These are phyloP conservation scores for Bhutanitis thaidina DNA, from an alignment of 2,888 invertebrate species.

Conservation along the genomic window DNA sequence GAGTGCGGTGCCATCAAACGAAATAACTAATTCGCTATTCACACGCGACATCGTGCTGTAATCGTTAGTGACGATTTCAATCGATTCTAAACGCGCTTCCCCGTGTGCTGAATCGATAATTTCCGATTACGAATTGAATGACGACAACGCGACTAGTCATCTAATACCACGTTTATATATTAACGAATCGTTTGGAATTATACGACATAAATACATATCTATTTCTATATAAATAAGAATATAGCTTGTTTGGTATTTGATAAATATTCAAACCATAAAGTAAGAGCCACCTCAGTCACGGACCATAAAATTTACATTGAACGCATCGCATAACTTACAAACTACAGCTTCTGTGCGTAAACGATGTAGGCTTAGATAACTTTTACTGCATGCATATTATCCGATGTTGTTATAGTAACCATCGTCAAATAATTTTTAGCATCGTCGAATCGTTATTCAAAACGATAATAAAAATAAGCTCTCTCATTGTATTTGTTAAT, in stretches of 20 bases:
- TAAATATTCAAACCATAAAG: slow-evolving; percentile 2
- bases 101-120: slow-evolving; percentile 16
- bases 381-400: slow-evolving; percentile 11
- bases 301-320: slow-evolving; percentile 10
- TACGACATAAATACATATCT: too few relatives aligned
- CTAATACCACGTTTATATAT: too few relatives aligned
- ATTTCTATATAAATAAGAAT: too few relatives aligned
- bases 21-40: slow-evolving; percentile 3
- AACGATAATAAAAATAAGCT: too few relatives aligned
- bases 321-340: not conserved
- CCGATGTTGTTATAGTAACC: not conserved
- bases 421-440: not conserved
- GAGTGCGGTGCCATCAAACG: slow-evolving; percentile 17
- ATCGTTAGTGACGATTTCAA: slow-evolving; percentile 25
- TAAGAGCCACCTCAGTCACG: slow-evolving; percentile 3
- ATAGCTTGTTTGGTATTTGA: too few relatives aligned
- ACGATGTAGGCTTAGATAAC: slow-evolving; percentile 10
- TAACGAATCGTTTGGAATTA: too few relatives aligned
- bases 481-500: too few relatives aligned
- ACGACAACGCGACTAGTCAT: not conserved
- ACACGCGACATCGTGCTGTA: slow-evolving; percentile 10
- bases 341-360: slow-evolving; percentile 11
- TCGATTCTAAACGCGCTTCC: slow-evolving; percentile 33
- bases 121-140: slow-evolving; percentile 6
- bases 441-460: too few relatives aligned